A percentile compares a stretch with the other conserved stretches of the same genome.
phyloP scores from a whole-genome alignment of 2,797 vertebrate species.

The Myiothlypis chrysogaster region DNA sequence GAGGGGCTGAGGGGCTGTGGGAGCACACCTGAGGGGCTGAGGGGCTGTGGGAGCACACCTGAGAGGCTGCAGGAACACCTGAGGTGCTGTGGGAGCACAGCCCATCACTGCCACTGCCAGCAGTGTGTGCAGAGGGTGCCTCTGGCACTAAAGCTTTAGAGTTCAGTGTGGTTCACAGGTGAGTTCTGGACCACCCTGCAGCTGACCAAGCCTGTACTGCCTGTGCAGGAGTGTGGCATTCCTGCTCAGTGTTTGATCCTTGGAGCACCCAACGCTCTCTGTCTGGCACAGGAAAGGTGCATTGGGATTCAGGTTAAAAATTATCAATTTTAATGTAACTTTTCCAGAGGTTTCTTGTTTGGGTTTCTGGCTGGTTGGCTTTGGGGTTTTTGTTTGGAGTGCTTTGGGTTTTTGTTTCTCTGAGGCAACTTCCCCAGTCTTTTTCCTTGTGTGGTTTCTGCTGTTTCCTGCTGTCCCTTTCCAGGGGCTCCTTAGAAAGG shows the following conservation, averaged over 20 bases:
- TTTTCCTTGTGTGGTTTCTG: background rate
- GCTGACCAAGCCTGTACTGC: background rate
- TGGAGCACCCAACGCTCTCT: background rate
- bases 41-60: background rate
- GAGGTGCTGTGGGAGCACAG: background rate
- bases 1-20: background rate
- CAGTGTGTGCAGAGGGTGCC: background rate
- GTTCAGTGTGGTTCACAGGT: background rate
- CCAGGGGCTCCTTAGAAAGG: background rate
- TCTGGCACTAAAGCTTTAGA: background rate
- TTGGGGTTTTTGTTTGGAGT: background rate
- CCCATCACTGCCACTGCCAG: background rate
- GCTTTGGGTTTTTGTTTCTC: background rate
- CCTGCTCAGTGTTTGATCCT: background rate
- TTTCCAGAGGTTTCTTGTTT: background rate
- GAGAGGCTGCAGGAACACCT: background rate
- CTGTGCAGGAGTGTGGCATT: background rate
- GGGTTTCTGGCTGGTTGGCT: background rate
- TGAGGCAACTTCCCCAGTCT: background rate
- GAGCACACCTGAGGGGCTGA: too few relatives aligned
- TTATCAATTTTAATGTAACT: background rate
- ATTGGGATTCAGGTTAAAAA: background rate
- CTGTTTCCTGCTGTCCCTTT: background rate
- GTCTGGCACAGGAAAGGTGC: background rate
- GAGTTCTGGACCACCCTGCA: background rate